Evolutionary conservation across 2,797 vertebrate genomes (phyloP), one percentile per base, ranked within the genome.

Genomic region (Scleropages formosus): DNA sequence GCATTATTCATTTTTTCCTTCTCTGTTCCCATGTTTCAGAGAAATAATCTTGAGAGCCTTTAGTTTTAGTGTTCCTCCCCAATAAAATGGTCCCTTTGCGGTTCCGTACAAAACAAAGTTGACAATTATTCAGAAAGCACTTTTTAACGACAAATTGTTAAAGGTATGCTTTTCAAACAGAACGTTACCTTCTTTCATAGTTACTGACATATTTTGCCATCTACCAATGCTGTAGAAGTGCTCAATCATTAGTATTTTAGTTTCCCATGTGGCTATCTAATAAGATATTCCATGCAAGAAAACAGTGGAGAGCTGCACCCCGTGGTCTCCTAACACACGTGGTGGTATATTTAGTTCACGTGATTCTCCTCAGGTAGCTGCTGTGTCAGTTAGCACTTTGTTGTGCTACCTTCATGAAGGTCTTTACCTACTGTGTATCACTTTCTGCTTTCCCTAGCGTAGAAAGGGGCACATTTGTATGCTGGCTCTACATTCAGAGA

Each of bases 391-490:
- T 49, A 51, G 51, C 62, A 12, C 69, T 62, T 68, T 47, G 49
- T 77, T 53, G 63, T 77, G 77, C 59, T 66, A 63, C 7, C 27
- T 13, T 46, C 72, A n/a, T 22, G 56, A 61, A 61, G 24, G 56
- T 75, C 74, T 12, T 46, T 39, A 63, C 60, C 16, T 74, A 4
- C 15, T 68, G 68, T 27, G 10, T 77, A 51, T 27, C 63, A 70
- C 24, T 46, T 63, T 71, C 76, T 59, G 31, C n/a, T 39, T 75
- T 70, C 60, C 73, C 73, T 73, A 68, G 58, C 61, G 3, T 39
- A 13, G 39, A 65, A 39, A 74, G 58, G 49, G 68, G 60, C 8
- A 44, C 22, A 31, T 51, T 16, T 39, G 64, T 70, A 65, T 62
- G 58, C 64, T 24, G 46, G 60, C 49, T 58, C 24, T 51, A 53